These are phyloP conservation scores for Mionectes macconnelli DNA, from an alignment of 2,113 vertebrate genomes.

Conservation along the genomic window DNA sequence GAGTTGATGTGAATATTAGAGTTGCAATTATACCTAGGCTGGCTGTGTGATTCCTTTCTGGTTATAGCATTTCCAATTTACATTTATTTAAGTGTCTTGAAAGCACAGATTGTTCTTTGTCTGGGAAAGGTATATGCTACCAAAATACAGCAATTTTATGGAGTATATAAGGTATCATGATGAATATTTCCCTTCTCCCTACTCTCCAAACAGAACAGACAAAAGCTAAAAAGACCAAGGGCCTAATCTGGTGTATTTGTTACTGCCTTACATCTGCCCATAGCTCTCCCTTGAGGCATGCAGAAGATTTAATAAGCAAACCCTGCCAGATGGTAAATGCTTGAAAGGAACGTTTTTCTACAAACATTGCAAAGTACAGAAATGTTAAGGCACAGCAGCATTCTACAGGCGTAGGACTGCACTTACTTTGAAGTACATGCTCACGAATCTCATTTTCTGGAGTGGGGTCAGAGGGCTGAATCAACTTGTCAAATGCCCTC, in stretches of 20 bases:
- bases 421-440: accelerated
- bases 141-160: not conserved
- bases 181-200: not conserved
- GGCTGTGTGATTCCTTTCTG: not conserved
- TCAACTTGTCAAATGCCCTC: not conserved
- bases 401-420: not conserved
- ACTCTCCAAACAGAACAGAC: not conserved
- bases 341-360: not conserved
- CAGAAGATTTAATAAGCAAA: conserved; percentile 8
- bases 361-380: not conserved
- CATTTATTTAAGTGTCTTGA: not conserved
- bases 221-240: not conserved
- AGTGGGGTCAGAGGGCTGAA: not conserved
- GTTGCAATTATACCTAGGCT: not conserved
- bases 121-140: not conserved
- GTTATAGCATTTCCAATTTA: not conserved
- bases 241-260: not conserved
- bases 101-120: not conserved
- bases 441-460: not conserved
- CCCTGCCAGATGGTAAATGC: conserved; percentile 19
- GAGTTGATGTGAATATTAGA: not conserved
- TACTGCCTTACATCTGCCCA: conserved; percentile 31
- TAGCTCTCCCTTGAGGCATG: conserved; percentile 10
- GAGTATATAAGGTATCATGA: not conserved
- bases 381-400: not conserved